Evolutionary conservation across 2,113 vertebrate species (phyloP).

Genomic region (Petaurus breviceps): DNA sequence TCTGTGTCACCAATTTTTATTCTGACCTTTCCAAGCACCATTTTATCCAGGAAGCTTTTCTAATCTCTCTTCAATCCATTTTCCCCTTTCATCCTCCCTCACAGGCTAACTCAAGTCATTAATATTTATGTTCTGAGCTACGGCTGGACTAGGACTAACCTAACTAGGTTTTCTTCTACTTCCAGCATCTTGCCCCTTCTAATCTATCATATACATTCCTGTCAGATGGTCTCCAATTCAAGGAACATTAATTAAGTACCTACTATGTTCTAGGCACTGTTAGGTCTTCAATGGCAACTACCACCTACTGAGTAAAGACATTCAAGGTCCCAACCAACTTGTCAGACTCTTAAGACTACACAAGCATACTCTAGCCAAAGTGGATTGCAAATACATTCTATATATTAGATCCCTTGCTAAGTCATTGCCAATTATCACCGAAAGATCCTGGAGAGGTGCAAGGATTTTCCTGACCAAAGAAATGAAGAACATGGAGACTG

Average conservation of each 20-base stretch:
- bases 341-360: not conserved
- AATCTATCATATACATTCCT: not conserved
- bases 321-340: not conserved
- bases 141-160: too few species aligned
- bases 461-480: not conserved
- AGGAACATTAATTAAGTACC: too few species aligned
- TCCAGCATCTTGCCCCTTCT: not conserved
- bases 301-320: not conserved
- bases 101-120: not conserved
- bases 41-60: not conserved
- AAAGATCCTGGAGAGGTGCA: not conserved
- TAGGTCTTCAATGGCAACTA: not conserved
- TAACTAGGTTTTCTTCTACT: not conserved
- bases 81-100: not conserved
- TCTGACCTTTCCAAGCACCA: not conserved
- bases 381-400: not conserved
- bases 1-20: not conserved
- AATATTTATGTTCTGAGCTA: not conserved
- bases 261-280: too few species aligned
- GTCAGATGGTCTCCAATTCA: not conserved
- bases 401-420: not conserved
- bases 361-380: not conserved
- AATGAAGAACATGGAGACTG: not conserved
- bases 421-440: not conserved
- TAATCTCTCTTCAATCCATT: not conserved